Evolutionary conservation across 2,888 invertebrate species (phyloP).

Genomic region (Amphimallon solstitiale): DNA sequence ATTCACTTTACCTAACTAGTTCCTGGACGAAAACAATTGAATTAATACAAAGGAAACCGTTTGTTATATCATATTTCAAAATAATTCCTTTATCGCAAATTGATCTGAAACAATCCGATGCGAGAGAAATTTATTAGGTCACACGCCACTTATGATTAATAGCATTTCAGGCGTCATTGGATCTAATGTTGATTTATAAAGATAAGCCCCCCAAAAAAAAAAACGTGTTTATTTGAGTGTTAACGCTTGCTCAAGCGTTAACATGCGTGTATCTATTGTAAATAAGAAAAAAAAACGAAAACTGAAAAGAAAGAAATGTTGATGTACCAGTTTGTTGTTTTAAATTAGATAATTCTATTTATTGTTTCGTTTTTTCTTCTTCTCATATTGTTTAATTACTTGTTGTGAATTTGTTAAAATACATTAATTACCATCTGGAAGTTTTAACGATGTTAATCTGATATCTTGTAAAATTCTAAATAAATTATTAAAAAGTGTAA

Average conservation of each 20-base stretch:
- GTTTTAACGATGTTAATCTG: constrained; percentile 38
- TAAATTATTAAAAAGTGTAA: constrained; percentile 31
- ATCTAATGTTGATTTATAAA: constrained; percentile 36
- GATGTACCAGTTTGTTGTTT: constrained; percentile 19
- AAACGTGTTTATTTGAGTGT: constrained; percentile 21
- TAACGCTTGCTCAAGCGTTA: constrained; percentile 10
- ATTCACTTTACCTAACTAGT: constrained; percentile 10
- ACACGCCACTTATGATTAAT: constrained; percentile 36
- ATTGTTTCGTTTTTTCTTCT: constrained; percentile 9
- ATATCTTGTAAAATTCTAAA: constrained; percentile 34
- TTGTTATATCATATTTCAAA: constrained; percentile 18
- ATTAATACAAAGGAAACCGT: constrained; percentile 20
- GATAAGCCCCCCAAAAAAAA: constrained; percentile 14
- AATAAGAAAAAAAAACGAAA: constrained; percentile 5
- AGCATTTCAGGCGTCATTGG: constrained; percentile 32
- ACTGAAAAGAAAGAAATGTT: constrained; percentile 10
- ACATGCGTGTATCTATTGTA: constrained; percentile 20
- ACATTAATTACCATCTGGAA: constrained; percentile 26
- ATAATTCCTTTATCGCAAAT: constrained; percentile 34
- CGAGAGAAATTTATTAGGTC: constrained; percentile 32
- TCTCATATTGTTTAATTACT: constrained; percentile 18
- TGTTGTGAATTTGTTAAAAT: constrained; percentile 16
- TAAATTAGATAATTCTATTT: constrained; percentile 10
- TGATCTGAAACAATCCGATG: constrained; percentile 34
- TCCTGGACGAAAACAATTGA: constrained; percentile 16